Base-by-base conservation (phyloP, 2,888 invertebrate genomes). In the Polydesmus complanatus region DNA sequence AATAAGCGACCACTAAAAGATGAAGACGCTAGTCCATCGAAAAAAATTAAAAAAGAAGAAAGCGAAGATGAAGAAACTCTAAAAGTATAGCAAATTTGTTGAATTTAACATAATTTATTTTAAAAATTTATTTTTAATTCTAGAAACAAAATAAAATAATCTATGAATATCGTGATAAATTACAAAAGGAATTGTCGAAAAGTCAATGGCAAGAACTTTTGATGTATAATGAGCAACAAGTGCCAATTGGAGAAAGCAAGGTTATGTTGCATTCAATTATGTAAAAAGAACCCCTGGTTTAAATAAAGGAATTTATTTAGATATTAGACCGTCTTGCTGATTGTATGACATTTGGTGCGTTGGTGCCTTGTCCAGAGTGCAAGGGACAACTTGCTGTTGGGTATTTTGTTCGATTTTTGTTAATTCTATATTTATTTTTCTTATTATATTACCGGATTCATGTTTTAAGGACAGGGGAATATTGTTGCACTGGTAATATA, bases 261-360 rank as follows among this genome's bases (percentile, higher is more conserved):
- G 88, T 88, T 75, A 72, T 37, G 14, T 14, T 8, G 37, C 14
- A 37, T 37, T 37, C 14, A 37, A 37, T 8, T 5, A 37, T 14
- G 5, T 37, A 37, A 37, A 57, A 37, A 8, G 51, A 51, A 51
- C 19, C 22, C n/a, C 8, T 51, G 8, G n/a, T n/a, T n/a, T n/a
- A n/a, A n/a, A n/a, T n/a, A n/a, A n/a, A n/a, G n/a, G n/a, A n/a
- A n/a, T n/a, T n/a, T n/a, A 8, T 61, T 58, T 56, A 90, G 86
- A 80, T 85, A 61, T 71, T 88, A 61, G 89, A 93, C 72, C 79
- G 79, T 57, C 72, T 93, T 3, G 80, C 88, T 11, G 97, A 98
- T 74, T 78, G 83, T 37, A 84, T 97, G 81, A 80, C 84, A 0
- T 98, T 97, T 76, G 98, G 97, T 27, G 81, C 83, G 1, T 77